Evolutionary conservation across 2,797 vertebrate species (phyloP), one percentile per base, ranked within the genome.

Genomic region (Leptoclinus maculatus): DNA sequence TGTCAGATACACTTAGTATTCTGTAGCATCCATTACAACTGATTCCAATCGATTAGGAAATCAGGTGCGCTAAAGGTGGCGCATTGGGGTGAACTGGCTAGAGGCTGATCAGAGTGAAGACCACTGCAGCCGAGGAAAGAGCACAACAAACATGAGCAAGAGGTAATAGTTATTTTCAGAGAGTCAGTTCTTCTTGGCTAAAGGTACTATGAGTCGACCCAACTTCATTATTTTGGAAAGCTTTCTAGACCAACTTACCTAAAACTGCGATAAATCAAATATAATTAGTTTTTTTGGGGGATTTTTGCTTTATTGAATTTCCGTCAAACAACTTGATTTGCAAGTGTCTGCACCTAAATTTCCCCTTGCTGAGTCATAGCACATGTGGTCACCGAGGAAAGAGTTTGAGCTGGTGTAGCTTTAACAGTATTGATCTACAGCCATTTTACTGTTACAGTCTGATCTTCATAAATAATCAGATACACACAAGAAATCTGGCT

Each of bases 101-200:
- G 29, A 21, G 36, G 21, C 56, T 32, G 53, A 66, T 68, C 34
- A 45, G 41, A 56, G 41, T 17, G 32, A 66, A 38, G 4, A 66
- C 43, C 67, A 9, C 66, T 56, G 13, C 17, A 64, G 58, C 39
- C 14, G 1, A 21, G n/a, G 41, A 32, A 10, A 41, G 21, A 60
- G 47, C 13, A 53, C 32, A 6, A 6, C 64, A 75, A 59, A 79
- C 71, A 62, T 66, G 23, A 75, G 45, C 45, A 39, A 59, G 60
- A 74, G 39, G 43, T 39, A 16, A 41, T 14, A 8, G 11, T 13
- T 63, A 36, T 58, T 58, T 49, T 56, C 29, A 71, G 1, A 36
- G 7, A 57, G 10, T 67, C 32, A 9, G 3, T 47, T 76, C 16
- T 58, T 39, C 41, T 43, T 43, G 13, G 39, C 19, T 14, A 14